Percentiles rank a stretch among this genome's conserved stretches.
These are phyloP conservation scores for Leucoraja erinaceus DNA, from an alignment of 2,113 vertebrate genomes.

Conservation along the genomic window DNA sequence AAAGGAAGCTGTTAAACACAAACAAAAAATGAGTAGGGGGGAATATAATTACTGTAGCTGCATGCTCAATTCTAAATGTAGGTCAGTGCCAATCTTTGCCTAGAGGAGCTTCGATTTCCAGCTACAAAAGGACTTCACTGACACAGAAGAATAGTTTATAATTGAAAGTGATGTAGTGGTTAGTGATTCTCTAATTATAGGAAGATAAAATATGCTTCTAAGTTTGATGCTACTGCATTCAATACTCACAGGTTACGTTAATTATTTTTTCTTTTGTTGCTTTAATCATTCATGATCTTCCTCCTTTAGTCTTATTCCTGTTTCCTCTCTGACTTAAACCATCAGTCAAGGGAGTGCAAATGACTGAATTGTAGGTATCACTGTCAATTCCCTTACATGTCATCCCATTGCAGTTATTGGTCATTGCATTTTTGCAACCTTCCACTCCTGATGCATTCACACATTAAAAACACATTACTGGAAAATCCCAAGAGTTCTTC, in stretches of 20 bases:
- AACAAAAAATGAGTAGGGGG: neutral
- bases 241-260: neutral
- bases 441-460: neutral
- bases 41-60: conserved; percentile 18
- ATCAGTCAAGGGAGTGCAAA: neutral
- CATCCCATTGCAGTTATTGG: neutral
- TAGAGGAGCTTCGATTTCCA: conserved; percentile 2
- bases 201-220: neutral
- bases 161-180: conserved; percentile 27
- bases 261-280: neutral
- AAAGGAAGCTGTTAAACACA: neutral
- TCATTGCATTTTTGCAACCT: neutral
- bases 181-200: conserved; percentile 4
- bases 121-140: conserved; percentile 7
- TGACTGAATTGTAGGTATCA: neutral
- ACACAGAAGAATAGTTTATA: conserved; percentile 1
- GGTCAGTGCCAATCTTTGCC: conserved; percentile 30
- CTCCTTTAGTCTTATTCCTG: conserved; percentile 12
- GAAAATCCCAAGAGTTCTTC: neutral
- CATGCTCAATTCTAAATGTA: conserved; percentile 28
- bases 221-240: neutral
- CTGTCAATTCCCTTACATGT: neutral
- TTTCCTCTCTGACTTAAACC: neutral
- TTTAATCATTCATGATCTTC: conserved; percentile 3
- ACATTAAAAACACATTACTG: neutral